Percentiles rank a stretch among this genome's conserved stretches.
Conservation (phyloP, 2,888 invertebrate species). For the Elysia crispata region DNA sequence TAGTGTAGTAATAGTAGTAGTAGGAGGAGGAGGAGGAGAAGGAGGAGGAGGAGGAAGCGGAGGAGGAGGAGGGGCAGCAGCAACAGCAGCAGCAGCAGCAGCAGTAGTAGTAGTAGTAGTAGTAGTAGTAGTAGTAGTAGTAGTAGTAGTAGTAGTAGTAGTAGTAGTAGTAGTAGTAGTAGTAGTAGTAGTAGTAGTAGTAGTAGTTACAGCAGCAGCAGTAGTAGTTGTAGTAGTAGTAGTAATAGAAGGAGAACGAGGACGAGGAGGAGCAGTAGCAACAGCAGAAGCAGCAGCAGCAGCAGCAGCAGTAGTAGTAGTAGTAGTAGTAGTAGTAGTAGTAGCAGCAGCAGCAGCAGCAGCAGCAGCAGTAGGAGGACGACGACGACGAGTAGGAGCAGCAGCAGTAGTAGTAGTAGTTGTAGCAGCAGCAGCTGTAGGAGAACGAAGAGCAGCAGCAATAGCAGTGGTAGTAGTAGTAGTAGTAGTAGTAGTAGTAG, state of each 20-base stretch:
- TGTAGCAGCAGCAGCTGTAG: slow-evolving; percentile 20
- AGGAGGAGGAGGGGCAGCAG: no score
- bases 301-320: slow-evolving; percentile 29
- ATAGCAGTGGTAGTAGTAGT: slow-evolving; percentile 17
- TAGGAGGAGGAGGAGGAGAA: slow-evolving; percentile 14
- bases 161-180: slow-evolving; percentile 29
- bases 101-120: slow-evolving; percentile 28
- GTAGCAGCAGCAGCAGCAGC: slow-evolving; percentile 29
- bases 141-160: slow-evolving; percentile 32
- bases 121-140: slow-evolving; percentile 28
- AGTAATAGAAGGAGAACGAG: slow-evolving; percentile 36
- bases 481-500: slow-evolving; percentile 26
- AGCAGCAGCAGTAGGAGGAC: slow-evolving; percentile 2
- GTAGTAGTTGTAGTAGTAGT: slow-evolving; percentile 14
- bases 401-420: slow-evolving; percentile 28
- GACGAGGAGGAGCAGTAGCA: slow-evolving; percentile 45
- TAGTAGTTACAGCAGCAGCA: slow-evolving; percentile 37
- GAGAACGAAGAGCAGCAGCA: neutral
- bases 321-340: slow-evolving; percentile 37
- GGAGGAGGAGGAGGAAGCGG: slow-evolving; percentile 7
- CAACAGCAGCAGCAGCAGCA: slow-evolving; percentile 26
- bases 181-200: slow-evolving; percentile 31
- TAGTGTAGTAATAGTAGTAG: slow-evolving; percentile 21
- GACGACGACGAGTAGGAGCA: slow-evolving; percentile 19
- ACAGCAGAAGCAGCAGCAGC: slow-evolving; percentile 25